Base-by-base conservation (phyloP, 2,888 invertebrate genomes). In the Oscheius sp. region DNA sequence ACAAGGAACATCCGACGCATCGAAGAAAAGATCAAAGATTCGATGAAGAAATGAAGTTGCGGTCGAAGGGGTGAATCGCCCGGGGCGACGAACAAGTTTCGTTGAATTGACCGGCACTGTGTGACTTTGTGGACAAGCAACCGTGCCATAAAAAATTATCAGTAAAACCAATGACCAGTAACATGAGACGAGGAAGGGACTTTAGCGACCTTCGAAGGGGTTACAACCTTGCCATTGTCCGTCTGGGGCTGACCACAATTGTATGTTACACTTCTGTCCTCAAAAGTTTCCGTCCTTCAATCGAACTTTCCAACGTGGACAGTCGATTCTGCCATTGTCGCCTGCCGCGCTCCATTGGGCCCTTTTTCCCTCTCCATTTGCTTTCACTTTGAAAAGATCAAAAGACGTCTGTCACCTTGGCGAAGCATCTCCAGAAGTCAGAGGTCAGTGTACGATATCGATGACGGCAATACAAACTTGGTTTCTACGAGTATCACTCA, bases 331-430 rank as follows among this genome's bases (percentile, higher is more conserved):
- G 55, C 25, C 55, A 21, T 25, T 55, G 49, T 49, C 55, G 21
- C 21, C 13, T 21, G 21, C 55, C 55, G 41, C 61, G 61, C 61
- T 61, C 45, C 61, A 61, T 61, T 61, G 61, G 61, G 43, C 61
- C 45, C 35, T 61, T 61, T 61, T 61, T 45, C 18, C 61, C 61
- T 61, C 23, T 55, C 61, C 41, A 61, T 61, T 61, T 41, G 61
- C 61, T 61, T 61, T 55, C 55, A 55, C 55, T 55, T 55, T 18
- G 9, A 5, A 16, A 9, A 35, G 25, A 55, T 21, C 23, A 55
- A 49, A 18, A 49, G 49, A 35, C 35, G 35, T 35, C 35, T 35
- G 35, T 35, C 35, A 3, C 35, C 35, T n/a, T n/a, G 35, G 35
- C 35, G 35, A 35, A 35, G 35, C 35, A 9, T 35, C 35, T 35